phyloP scores from a whole-genome alignment of 1,140 invertebrate genomes.

The Temnothorax curvispinosus region DNA sequence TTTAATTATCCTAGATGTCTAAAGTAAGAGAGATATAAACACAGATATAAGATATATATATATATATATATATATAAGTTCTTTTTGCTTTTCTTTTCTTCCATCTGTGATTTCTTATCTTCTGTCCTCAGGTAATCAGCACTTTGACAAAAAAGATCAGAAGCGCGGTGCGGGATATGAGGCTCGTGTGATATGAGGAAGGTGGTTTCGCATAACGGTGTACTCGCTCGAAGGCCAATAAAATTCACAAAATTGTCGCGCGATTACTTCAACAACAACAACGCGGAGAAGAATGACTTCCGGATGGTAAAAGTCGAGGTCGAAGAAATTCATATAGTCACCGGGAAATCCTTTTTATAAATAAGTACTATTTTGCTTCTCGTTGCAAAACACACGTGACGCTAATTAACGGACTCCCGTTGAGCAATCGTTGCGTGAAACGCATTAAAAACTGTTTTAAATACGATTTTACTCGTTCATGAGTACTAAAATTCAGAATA shows the following conservation, averaged over 20 bases:
- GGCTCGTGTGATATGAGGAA: not conserved
- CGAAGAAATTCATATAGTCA: constrained; percentile 23
- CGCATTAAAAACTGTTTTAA: not conserved
- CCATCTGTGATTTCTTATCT: not conserved
- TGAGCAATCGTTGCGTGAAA: not conserved
- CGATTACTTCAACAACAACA: constrained; percentile 1
- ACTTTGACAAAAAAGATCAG: not conserved
- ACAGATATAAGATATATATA: not conserved
- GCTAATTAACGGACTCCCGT: not conserved
- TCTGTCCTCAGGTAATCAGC: not conserved
- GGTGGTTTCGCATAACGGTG: not conserved
- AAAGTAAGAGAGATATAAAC: not conserved
- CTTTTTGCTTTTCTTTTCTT: not conserved
- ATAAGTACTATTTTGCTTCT: not conserved
- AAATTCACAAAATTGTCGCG: constrained; percentile 40
- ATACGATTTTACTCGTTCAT: not conserved
- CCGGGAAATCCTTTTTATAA: constrained; percentile 9
- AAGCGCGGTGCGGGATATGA: not conserved
- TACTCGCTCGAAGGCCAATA: not conserved
- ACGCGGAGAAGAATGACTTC: constrained; percentile 1
- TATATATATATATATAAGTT: not conserved
- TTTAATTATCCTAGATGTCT: not conserved
- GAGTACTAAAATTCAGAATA: not conserved
- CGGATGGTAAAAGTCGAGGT: constrained; percentile 42
- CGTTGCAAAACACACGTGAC: not conserved